Conservation (phyloP, 2,888 invertebrate genomes). For the Epirrita christyi region DNA sequence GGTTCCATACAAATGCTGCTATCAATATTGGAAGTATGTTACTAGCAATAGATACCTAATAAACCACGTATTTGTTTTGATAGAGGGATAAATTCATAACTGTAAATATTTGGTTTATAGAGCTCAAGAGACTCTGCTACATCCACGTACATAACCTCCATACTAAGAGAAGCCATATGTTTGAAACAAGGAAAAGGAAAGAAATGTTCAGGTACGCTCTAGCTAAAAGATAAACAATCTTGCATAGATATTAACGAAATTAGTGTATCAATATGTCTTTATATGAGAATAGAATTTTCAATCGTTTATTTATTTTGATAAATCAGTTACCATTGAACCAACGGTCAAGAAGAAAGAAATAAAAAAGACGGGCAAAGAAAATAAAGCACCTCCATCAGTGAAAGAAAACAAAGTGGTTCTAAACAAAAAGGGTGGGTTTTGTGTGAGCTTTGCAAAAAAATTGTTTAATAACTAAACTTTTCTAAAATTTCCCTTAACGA, state of each 20-base stretch:
- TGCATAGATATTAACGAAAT: neutral
- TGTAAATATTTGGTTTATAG: constrained; percentile 52
- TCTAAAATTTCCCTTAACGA: constrained; percentile 20
- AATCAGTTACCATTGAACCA: constrained; percentile 64
- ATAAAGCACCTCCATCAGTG: constrained; percentile 62
- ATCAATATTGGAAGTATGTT: constrained; percentile 81
- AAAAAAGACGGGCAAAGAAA: constrained; percentile 76
- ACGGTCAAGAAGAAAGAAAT: constrained; percentile 71
- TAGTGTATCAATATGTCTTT: neutral
- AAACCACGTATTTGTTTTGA: too few relatives aligned
- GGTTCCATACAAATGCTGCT: constrained; percentile 83
- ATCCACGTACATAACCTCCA: constrained; percentile 82
- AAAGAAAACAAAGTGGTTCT: constrained; percentile 73
- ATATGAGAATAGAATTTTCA: neutral
- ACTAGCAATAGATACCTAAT: neutral
- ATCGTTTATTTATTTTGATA: constrained; percentile 29
- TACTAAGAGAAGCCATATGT: constrained; percentile 85
- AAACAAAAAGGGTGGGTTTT: constrained; percentile 74
- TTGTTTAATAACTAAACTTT: constrained; percentile 13
- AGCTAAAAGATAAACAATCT: neutral
- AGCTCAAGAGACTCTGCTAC: constrained; percentile 82
- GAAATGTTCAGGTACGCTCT: constrained; percentile 69
- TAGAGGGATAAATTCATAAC: neutral
- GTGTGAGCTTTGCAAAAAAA: constrained; percentile 48
- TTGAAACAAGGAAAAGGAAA: constrained; percentile 83